These are phyloP conservation scores for Drosophila asahinai DNA, from an alignment of 1,140 invertebrate species.

Conservation along the genomic window DNA sequence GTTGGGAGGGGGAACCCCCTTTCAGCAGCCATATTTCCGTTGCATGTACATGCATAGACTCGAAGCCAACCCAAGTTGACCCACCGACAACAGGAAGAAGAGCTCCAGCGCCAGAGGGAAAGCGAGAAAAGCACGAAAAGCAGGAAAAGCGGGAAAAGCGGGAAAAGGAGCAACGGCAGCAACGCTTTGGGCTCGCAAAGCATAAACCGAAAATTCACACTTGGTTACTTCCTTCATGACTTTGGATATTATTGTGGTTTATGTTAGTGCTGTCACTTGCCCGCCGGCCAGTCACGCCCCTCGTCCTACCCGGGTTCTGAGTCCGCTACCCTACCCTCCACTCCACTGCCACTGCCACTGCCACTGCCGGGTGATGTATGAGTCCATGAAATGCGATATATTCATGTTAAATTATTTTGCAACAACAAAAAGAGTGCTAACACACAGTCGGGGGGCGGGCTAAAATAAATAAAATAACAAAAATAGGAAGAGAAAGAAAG, in stretches of 20 bases:
- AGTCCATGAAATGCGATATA: constrained; percentile 83
- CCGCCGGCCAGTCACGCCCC: constrained; percentile 48
- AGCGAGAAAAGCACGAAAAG: constrained; percentile 4
- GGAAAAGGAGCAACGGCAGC: constrained; percentile 6
- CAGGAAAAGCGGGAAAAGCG: constrained; percentile 6
- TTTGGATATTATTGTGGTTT: constrained; percentile 84
- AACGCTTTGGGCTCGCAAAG: constrained; percentile 62
- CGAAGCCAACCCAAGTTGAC: constrained; percentile 25
- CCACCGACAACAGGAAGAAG: constrained; percentile 35
- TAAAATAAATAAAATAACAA: constrained; percentile 9
- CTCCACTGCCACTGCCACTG: constrained; percentile 21
- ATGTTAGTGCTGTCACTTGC: constrained; percentile 83
- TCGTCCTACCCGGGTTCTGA: too few species aligned
- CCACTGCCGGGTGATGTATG: constrained; percentile 69
- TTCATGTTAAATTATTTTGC: constrained; percentile 81
- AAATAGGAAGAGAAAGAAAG: neutral
- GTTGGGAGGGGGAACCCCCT: neutral
- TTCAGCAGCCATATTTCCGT: constrained; percentile 15
- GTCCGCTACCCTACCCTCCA: neutral
- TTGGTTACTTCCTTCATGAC: constrained; percentile 84
- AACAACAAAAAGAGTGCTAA: constrained; percentile 5
- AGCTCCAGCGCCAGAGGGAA: constrained; percentile 15
- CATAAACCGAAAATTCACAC: constrained; percentile 83
- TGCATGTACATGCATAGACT: constrained; percentile 4
- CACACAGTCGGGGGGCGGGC: neutral